Evolutionary conservation across 2,797 vertebrate genomes (phyloP), one percentile per base, ranked within the genome.

Genomic region (Pempheris klunzingeri): DNA sequence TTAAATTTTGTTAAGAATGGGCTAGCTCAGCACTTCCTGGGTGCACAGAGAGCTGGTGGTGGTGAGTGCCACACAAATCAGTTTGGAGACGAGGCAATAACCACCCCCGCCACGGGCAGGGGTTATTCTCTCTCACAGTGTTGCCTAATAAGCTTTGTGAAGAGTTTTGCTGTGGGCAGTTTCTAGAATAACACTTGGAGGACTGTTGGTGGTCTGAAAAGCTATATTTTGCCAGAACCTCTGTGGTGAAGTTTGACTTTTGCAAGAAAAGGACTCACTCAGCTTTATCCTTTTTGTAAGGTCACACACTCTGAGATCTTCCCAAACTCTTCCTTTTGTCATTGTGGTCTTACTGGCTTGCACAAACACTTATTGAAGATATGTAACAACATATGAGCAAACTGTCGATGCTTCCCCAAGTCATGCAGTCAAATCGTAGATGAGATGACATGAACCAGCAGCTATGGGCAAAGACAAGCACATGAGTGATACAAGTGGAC

Each of bases 11-110:
- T 83, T 71, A 55, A 73, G 50, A 72, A 54, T 54, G 28, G 20
- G 68, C 91, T 63, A 47, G 43, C 64, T 83, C 89, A 90, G 88
- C 89, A 87, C 60, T 86, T 91, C 89, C 18, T 43, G 30, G 62
- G 46, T 20, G 64, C 64, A 60, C 57, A 55, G 74, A 17, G 63
- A 68, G 65, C 59, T 75, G 78, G 54, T 81, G 75, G 41, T 75
- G 66, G 49, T 11, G 47, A 79, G 44, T 50, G 43, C 71, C 52
- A 70, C 76, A 83, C 84, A 88, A 91, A 92, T 92, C 86, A 86
- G 78, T 84, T 64, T 64, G 55, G 43, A 68, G 71, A 78, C 58
- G 36, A 72, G 77, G 67, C 70, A 86, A 76, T 88, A 84, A 90
- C 84, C 55, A 72, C 74, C 72, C 24, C 38, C 77, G 76, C 71